Evolutionary conservation across 2,797 vertebrate species (phyloP).

Genomic region (Acropternis orthonyx): DNA sequence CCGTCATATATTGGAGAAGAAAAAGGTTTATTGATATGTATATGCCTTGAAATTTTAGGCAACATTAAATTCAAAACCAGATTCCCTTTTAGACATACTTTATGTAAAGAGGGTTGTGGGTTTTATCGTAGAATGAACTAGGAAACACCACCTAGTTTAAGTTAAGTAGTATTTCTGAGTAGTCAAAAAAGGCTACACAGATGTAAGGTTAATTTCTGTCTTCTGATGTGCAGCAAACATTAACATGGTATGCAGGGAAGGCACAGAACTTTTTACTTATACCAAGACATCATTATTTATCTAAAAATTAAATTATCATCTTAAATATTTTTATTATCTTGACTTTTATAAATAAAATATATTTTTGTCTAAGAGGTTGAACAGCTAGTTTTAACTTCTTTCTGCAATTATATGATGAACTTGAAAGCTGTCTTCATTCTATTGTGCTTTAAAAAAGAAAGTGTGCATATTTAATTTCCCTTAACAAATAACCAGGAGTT

Average conservation of each 20-base stretch:
- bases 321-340: background rate
- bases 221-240: background rate
- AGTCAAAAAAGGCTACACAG: background rate
- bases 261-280: background rate
- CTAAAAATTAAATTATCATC: background rate
- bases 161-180: background rate
- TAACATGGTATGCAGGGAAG: background rate
- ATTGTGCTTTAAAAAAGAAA: background rate
- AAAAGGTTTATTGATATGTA: background rate
- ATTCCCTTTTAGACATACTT: background rate
- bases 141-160: background rate
- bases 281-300: background rate
- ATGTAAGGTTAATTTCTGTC: background rate
- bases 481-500: fast-evolving
- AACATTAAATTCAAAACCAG: background rate
- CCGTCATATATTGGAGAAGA: background rate
- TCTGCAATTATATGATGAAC: background rate
- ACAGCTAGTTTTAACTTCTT: background rate
- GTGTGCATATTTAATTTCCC: background rate
- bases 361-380: background rate
- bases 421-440: background rate
- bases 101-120: background rate
- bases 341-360: background rate
- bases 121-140: background rate
- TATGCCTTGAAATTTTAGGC: background rate